Percentiles rank a stretch among this genome's conserved stretches.
phyloP scores from a whole-genome alignment of 2,888 invertebrate species.

The Eupithecia abbreviata region DNA sequence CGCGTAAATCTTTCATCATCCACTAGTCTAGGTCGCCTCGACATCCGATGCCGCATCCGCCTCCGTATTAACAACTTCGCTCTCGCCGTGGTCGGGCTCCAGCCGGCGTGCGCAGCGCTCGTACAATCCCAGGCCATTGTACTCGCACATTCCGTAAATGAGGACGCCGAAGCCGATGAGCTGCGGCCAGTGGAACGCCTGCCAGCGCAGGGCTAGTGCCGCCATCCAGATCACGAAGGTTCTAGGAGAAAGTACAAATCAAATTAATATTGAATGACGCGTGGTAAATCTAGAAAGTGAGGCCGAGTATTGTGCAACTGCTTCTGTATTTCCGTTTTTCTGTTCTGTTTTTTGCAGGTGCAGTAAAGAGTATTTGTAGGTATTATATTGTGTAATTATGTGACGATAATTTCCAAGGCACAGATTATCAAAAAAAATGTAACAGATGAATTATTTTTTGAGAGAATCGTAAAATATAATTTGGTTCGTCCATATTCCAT shows the following conservation, averaged over 20 bases:
- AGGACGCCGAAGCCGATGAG: constrained; percentile 90
- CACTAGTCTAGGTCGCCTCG: not conserved
- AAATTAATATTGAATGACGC: not conserved
- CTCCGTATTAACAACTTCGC: constrained; percentile 48
- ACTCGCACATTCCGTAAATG: constrained; percentile 91
- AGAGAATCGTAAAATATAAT: no score
- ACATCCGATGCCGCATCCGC: constrained; percentile 35
- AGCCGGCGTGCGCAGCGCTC: constrained; percentile 43
- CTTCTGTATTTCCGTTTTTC: no score
- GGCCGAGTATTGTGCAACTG: no score
- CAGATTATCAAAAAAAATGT: no score
- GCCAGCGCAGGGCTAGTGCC: constrained; percentile 90
- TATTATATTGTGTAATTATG: no score
- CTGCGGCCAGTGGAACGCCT: constrained; percentile 91
- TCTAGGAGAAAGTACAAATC: constrained; percentile 66
- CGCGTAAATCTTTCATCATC: no score
- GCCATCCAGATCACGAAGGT: constrained; percentile 96
- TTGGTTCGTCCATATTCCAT: no score
- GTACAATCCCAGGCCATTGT: constrained; percentile 86
- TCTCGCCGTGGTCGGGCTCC: constrained; percentile 43
- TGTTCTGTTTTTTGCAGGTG: no score
- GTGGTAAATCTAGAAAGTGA: no score
- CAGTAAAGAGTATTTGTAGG: no score
- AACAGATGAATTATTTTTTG: no score
- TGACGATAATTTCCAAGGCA: no score